Base-by-base conservation (phyloP, 2,888 invertebrate genomes). In the Drosophila nigritarsus region DNA sequence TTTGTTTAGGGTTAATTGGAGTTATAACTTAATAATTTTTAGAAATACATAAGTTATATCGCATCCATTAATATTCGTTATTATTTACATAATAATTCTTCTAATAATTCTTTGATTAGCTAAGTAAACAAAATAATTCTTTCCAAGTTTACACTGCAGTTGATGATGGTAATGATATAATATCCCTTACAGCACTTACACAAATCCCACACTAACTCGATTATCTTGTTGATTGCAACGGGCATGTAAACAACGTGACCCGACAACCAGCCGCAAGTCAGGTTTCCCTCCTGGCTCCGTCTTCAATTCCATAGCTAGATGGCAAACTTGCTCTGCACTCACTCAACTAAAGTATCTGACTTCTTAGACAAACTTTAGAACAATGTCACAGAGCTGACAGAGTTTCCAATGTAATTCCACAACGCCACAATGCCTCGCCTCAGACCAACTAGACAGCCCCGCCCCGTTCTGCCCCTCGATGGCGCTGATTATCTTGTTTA, bases 401-500 rank as follows among this genome's bases (percentile, higher is more conserved):
- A 40, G 30, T 61, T 40, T 45, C 24, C 45, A 45, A 45, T 62
- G 56, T 20, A 30, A 56, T 40, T 49, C 11, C 27, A 59, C 13
- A 38, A 29, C 38, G 36, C 38, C 29, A 18, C 34, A 53, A 11
- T 6, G 38, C 55, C n/a, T 0, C 55, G 48, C 48, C 66, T 48
- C 62, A 56, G 38, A 36, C 36, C 48, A 42, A 53, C 32, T 64
- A 55, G 40, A 32, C 60, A 50, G 73, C 73, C 78, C 80, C 83
- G 72, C 75, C 78, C 55, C 61, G 38, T 32, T 8, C 20, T 42
- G 42, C 49, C 49, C 20, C 69, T 29, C 11, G 55, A n/a, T 56
- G 51, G 32, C 68, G 86, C 80, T 88, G 90, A 86, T 86, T 90
- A 83, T 86, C 90, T 88, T 88, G 85, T 86, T 86, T 88, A 89